These are phyloP conservation scores for Takifugu rubripes DNA, from an alignment of 2,797 vertebrate genomes.

Conservation along the genomic window DNA sequence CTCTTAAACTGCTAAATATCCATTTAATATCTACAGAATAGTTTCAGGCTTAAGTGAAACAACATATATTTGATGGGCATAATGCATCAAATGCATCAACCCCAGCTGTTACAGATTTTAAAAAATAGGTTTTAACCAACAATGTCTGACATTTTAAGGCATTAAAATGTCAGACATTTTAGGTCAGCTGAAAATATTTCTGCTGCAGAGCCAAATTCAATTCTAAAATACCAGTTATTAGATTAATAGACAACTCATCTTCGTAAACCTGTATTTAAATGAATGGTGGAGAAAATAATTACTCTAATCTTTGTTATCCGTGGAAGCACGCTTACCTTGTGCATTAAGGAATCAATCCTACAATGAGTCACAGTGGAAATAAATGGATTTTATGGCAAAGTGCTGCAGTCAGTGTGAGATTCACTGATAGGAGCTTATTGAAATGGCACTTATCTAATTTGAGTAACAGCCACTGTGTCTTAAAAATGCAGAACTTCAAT, in stretches of 20 bases:
- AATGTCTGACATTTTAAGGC: no score
- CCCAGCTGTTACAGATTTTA: not conserved
- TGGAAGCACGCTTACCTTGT: slow-evolving; percentile 30
- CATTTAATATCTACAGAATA: no score
- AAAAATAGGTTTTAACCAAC: no score
- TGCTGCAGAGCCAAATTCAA: not conserved
- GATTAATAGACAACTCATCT: not conserved
- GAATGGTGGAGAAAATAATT: not conserved
- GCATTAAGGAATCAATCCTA: slow-evolving; percentile 44
- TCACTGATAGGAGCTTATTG: slow-evolving; percentile 45
- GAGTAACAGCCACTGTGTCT: slow-evolving; percentile 8
- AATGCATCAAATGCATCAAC: no score
- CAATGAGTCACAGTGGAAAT: slow-evolving; percentile 44
- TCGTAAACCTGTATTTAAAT: not conserved
- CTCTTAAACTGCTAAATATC: no score
- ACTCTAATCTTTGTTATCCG: not conserved
- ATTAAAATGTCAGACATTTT: not conserved
- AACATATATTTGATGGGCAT: no score
- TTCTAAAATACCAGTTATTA: not conserved
- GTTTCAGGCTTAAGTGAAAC: no score
- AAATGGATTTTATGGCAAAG: slow-evolving; percentile 37
- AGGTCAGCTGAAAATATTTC: not conserved
- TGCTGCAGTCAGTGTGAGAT: slow-evolving; percentile 20
- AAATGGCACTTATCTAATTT: slow-evolving; percentile 42
- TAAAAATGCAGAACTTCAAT: slow-evolving; percentile 5